These are phyloP conservation scores for Drosophila setosimentum DNA, from an alignment of 2,888 invertebrate genomes.

Conservation along the genomic window DNA sequence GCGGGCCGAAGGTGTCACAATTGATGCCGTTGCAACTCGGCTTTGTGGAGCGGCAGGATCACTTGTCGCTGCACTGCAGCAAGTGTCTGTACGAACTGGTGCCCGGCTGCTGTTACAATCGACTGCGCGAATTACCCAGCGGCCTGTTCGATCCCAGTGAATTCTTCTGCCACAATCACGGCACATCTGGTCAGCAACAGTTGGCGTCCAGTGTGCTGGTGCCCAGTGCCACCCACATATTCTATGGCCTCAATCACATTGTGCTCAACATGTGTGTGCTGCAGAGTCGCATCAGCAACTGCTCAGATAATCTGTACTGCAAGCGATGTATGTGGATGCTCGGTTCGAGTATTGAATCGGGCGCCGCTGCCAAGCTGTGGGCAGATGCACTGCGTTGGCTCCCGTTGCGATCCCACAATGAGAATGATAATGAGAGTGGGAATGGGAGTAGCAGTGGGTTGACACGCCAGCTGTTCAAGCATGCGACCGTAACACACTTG, in stretches of 20 bases:
- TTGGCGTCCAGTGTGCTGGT: constrained; percentile 52
- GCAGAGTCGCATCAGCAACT: constrained; percentile 36
- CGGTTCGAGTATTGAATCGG: constrained; percentile 67
- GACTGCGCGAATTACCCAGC: constrained; percentile 81
- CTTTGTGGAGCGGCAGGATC: constrained; percentile 36
- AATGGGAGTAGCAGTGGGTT: neutral
- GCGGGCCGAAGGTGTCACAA: constrained; percentile 8
- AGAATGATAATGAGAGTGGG: no score
- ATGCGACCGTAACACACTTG: constrained; percentile 48
- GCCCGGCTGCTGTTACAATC: constrained; percentile 43
- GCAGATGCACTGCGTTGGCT: constrained; percentile 69
- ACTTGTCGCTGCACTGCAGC: constrained; percentile 62
- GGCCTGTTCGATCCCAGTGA: constrained; percentile 81
- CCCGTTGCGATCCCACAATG: neutral
- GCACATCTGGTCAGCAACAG: neutral
- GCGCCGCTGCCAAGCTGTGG: constrained; percentile 80
- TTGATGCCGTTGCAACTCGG: constrained; percentile 47
- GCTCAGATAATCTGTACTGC: constrained; percentile 73
- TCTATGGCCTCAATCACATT: constrained; percentile 81
- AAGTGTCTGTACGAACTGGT: constrained; percentile 67
- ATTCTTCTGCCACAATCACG: constrained; percentile 82
- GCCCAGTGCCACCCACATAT: constrained; percentile 71
- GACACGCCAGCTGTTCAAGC: constrained; percentile 52
- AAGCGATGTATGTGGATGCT: constrained; percentile 73
- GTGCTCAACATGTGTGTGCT: constrained; percentile 60